Percentiles rank a stretch among this genome's conserved stretches.
phyloP scores from a whole-genome alignment of 35 echinoderm and acorn worm genomes.

The Acanthaster planci region DNA sequence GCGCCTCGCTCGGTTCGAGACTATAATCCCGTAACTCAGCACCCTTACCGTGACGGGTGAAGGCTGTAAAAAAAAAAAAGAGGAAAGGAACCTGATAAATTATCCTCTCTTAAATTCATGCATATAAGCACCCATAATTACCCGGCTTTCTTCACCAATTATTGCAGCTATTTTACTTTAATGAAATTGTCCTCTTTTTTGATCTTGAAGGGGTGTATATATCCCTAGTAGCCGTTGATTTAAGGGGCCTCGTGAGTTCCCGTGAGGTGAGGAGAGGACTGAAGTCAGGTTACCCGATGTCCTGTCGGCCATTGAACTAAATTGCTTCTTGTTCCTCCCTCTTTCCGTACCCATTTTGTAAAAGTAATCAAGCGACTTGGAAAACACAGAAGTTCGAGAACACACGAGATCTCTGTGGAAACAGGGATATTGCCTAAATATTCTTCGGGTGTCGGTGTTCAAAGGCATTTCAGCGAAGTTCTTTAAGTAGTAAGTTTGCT shows the following conservation, averaged over 20 bases:
- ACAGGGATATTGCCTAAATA: too few relatives aligned
- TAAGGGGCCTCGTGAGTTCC: not conserved
- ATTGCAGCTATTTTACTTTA: constrained; percentile 8
- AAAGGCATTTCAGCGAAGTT: too few relatives aligned
- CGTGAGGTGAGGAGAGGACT: not conserved
- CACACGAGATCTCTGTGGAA: too few relatives aligned
- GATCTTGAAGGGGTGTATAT: not conserved
- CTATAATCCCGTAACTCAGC: constrained; percentile 3
- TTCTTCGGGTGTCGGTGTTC: too few relatives aligned
- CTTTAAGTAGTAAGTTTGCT: too few relatives aligned
- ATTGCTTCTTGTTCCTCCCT: not conserved
- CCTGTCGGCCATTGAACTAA: constrained; percentile 24
- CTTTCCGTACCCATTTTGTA: too few relatives aligned
- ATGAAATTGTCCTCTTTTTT: not conserved
- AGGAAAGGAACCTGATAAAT: not conserved
- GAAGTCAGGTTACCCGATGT: too few relatives aligned
- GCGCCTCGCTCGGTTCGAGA: not conserved
- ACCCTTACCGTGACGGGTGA: not conserved
- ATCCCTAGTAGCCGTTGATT: not conserved
- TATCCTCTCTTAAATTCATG: not conserved
- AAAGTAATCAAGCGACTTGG: too few relatives aligned
- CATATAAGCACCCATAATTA: constrained; percentile 16
- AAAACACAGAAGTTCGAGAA: too few relatives aligned
- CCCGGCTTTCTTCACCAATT: constrained; percentile 15
- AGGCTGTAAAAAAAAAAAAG: not conserved